These are phyloP conservation scores for Clarias batrachus DNA, from an alignment of 2,113 vertebrate genomes.

Conservation along the genomic window DNA sequence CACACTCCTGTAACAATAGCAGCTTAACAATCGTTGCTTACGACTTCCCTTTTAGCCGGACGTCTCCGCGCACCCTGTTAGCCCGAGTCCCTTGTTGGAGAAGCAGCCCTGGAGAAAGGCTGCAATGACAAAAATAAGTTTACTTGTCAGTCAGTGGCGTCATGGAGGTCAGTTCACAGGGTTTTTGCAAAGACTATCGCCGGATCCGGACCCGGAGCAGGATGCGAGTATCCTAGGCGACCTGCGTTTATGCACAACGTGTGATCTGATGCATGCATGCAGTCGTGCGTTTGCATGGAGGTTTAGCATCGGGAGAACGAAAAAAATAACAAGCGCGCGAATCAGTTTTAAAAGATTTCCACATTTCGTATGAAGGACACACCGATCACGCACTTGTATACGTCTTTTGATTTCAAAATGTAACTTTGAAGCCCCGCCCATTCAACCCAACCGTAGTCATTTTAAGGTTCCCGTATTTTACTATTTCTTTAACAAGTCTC, in stretches of 20 bases:
- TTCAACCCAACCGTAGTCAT: background rate
- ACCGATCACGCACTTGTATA: background rate
- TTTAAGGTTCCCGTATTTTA: too few species aligned
- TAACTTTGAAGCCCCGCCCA: background rate
- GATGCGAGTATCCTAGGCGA: background rate
- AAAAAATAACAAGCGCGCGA: too few species aligned
- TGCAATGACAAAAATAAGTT: conserved; percentile 37
- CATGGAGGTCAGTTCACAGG: conserved; percentile 4
- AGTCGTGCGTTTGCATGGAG: background rate
- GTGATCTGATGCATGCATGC: background rate
- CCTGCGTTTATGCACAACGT: too few species aligned
- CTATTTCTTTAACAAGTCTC: too few species aligned
- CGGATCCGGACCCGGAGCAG: too few species aligned
- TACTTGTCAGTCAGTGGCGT: conserved; percentile 23
- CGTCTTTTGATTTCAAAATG: background rate
- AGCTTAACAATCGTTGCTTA: background rate
- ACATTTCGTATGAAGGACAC: too few species aligned
- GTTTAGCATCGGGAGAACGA: background rate
- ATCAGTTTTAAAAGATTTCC: too few species aligned
- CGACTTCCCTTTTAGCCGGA: conserved; percentile 23
- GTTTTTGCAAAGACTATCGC: too few species aligned
- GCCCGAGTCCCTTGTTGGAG: background rate
- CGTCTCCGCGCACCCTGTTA: conserved; percentile 41
- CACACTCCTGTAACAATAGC: background rate
- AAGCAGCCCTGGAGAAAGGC: conserved; percentile 7